Base-by-base conservation (phyloP, 2,888 invertebrate genomes). In the Agrochola lota region DNA sequence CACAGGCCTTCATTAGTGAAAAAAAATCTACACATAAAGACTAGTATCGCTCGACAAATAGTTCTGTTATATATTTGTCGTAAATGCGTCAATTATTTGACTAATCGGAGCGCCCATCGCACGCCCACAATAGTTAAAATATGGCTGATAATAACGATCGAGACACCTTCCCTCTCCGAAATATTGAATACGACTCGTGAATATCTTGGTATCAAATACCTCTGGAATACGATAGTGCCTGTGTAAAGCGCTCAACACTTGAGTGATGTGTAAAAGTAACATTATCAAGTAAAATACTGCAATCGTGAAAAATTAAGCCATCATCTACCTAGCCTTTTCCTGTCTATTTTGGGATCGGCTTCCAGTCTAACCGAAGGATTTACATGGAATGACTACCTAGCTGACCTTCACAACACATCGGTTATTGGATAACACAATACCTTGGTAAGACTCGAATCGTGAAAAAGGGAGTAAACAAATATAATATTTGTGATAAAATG, bases 151-250 rank as follows among this genome's bases (percentile, higher is more conserved):
- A 40, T 40, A 40, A 40, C 40, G 40, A 40, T 7, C 0, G 40
- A 40, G 40, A 8, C 40, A 40, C 40, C 0, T 40, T 9, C 40
- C 40, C 40, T 40, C 8, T 40, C 40, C 40, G 40, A 1, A 40
- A 23, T 64, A 55, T 55, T 71, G 71, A 77, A 43, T 23, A 49
- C 60, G 9, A 2, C 59, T 67, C 43, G 43, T 55, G 79, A 78
- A 72, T 78, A 72, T 62, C 12, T 60, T 30, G 62, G 55, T 72
- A 23, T 9, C 26, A 12, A 60, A 43, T 35, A n/a, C 6, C 46
- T 67, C 60, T 72, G 5, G 23, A 43, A 66, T 64, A 70, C 7
- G 15, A 67, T 17, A 49, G 30, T 40, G 8, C 15, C 26, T 67
- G 23, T n/a, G 11, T n/a, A 0, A 30, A 40, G 40, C 15, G 40